Evolutionary conservation across 2,888 invertebrate species (phyloP), one percentile per base, ranked within the genome.

Genomic region (Spisula subtruncata): DNA sequence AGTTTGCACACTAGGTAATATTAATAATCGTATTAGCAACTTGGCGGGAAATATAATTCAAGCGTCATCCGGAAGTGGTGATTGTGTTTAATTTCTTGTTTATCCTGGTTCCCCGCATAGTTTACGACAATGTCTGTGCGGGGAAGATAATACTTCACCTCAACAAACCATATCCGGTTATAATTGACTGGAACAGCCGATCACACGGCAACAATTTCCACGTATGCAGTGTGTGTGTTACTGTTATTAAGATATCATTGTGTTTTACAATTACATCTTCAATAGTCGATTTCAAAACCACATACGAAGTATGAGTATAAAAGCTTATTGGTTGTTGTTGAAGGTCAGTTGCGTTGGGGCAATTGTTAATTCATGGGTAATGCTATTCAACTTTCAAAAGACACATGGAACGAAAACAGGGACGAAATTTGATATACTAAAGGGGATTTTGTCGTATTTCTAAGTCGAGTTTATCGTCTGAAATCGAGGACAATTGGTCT

Each of bases 21-120:
- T 80, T 85, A 81, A 85, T 85, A 85, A 81, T 32, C 16, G 1
- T 75, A 51, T 51, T 79, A 51, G 41, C 66, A 83, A 71, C 66
- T 46, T 60, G 46, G 83, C 48, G 83, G 56, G 41, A 83, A 83
- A 83, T 20, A 83, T 83, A 60, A 83, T 83, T 60, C 35, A n/a
- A 60, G 56, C 35, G 32, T 56, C 16, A 83, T 35, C 83, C 32
- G 35, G 18, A 60, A 60, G n/a, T 20, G 56, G 60, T 66, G 25
- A n/a, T 25, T 25, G 25, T 25, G 60, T 25, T 66, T 25, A 1
- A 25, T 66, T 25, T 66, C n/a, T 25, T 66, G 60, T 66, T 66
- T n/a, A n/a, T 25, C 25, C 60, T 66, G 10, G 0, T 25, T 25
- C 6, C 60, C 60, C 60, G 60, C 60, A 6, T 0, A 25, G 60